Percentiles rank a stretch among this genome's conserved stretches.
Evolutionary conservation across 2,113 vertebrate species (phyloP).

Genomic region (Petrocephalus microphthalmus): DNA sequence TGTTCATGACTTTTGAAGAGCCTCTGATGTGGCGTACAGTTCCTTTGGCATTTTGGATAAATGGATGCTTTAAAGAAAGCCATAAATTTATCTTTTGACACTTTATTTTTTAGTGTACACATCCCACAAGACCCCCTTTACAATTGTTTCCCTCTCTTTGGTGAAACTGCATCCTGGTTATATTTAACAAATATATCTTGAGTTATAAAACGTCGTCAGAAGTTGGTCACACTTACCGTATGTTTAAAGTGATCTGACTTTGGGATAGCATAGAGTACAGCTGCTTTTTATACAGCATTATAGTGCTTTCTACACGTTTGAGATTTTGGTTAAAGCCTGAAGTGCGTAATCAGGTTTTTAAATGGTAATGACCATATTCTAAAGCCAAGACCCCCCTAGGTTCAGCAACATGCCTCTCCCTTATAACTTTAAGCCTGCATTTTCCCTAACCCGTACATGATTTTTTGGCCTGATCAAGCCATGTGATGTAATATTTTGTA

Average conservation of each 20-base stretch:
- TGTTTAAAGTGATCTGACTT: background rate
- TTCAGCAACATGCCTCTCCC: background rate
- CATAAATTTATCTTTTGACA: background rate
- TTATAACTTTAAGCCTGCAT: too few species aligned
- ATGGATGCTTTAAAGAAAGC: background rate
- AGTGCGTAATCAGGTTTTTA: background rate
- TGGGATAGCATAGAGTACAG: background rate
- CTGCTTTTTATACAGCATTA: background rate
- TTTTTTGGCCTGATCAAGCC: background rate
- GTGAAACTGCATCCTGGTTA: background rate
- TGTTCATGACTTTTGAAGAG: background rate
- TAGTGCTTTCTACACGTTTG: background rate
- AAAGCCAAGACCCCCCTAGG: background rate
- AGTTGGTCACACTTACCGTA: background rate
- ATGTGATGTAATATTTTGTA: background rate
- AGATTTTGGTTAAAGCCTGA: background rate
- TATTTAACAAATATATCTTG: background rate
- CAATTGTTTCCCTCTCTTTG: background rate
- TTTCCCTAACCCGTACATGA: background rate
- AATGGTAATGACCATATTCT: background rate
- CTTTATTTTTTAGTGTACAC: background rate
- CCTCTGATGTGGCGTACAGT: background rate
- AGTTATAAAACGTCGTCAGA: background rate
- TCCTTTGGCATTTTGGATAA: background rate
- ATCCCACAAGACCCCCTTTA: background rate